Conservation (phyloP, 2,113 vertebrate species). For the Callipepla californica region DNA sequence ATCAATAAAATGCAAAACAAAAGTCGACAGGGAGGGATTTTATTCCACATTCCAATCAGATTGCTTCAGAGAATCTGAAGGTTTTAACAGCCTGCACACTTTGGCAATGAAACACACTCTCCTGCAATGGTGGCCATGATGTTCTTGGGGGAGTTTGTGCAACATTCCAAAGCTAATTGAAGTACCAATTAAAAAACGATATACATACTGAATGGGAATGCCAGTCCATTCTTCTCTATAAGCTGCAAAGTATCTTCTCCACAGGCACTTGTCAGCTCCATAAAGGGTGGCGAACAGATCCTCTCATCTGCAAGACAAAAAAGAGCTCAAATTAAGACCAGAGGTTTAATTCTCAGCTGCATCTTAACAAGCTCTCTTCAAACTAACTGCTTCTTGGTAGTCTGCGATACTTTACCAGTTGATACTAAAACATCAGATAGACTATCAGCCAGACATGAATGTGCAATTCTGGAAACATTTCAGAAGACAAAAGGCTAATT, state of each 20-base stretch:
- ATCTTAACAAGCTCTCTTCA: neutral
- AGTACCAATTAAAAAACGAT: neutral
- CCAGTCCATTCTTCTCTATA: slow-evolving; percentile 91
- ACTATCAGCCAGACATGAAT: neutral
- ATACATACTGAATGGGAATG: slow-evolving; percentile 95
- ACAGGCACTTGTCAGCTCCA: slow-evolving; percentile 93
- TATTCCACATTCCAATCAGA: slow-evolving; percentile 24
- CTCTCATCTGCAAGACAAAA: slow-evolving; percentile 84
- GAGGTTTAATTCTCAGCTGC: neutral
- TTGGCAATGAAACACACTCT: neutral
- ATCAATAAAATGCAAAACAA: slow-evolving; percentile 19
- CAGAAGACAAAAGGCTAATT: neutral
- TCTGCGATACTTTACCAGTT: neutral
- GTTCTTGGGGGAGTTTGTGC: neutral
- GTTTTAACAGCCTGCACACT: neutral
- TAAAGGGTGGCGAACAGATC: slow-evolving; percentile 98
- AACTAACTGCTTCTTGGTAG: neutral
- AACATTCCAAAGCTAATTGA: neutral
- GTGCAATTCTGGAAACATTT: neutral
- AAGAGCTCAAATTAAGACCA: neutral
- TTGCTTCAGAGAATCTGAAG: neutral
- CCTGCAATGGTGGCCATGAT: neutral
- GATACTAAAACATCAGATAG: neutral
- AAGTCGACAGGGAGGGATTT: neutral
- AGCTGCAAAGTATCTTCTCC: slow-evolving; percentile 90